phyloP scores from a whole-genome alignment of 2,888 invertebrate genomes.

The Tipula vernalis region DNA sequence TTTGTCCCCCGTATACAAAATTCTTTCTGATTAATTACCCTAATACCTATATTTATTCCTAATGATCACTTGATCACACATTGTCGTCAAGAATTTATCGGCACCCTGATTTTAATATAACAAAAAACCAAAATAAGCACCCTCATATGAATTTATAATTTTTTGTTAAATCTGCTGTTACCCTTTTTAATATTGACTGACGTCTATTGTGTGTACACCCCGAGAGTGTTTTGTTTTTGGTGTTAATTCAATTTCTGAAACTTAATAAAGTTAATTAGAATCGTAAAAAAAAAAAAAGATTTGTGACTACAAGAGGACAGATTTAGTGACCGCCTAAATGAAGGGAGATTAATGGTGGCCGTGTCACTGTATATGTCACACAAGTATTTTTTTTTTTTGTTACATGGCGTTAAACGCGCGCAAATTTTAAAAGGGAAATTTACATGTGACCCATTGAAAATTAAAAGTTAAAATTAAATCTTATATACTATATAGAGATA shows the following conservation, averaged over 20 bases:
- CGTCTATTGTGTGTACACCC: neutral
- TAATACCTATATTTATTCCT: neutral
- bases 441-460: neutral
- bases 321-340: neutral
- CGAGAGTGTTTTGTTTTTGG: neutral
- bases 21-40: neutral
- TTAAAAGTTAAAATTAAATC: neutral
- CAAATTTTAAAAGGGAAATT: neutral
- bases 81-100: neutral
- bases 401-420: neutral
- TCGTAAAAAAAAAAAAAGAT: neutral
- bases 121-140: neutral
- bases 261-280: neutral
- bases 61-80: neutral
- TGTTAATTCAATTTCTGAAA: neutral
- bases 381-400: neutral
- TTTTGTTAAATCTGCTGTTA: neutral
- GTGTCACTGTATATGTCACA: neutral
- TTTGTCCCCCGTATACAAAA: neutral
- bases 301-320: neutral
- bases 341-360: neutral
- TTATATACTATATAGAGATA: neutral
- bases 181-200: neutral
- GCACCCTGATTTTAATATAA: neutral
- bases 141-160: constrained; percentile 4